Base-by-base conservation (phyloP, 2,113 vertebrate genomes). In the Ellobius talpinus region DNA sequence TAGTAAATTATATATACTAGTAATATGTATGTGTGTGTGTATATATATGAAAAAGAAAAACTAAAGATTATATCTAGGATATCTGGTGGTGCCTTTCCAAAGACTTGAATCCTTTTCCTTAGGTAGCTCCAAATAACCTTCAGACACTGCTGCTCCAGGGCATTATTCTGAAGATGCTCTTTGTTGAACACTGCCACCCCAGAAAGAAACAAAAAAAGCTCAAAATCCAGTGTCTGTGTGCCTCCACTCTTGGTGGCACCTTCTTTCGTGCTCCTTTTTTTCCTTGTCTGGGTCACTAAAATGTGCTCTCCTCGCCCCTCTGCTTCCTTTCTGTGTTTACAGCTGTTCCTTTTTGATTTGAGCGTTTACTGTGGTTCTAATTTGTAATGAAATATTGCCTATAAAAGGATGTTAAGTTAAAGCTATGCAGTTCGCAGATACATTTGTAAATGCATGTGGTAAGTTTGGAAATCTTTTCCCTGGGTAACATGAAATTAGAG, bases 371-470 rank as follows among this genome's bases (percentile, higher is more conserved):
- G 45, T 33, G 91, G 47, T 76, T 97, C 93, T 50, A 91, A 79
- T 96, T 94, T 96, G 88, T 97, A 97, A 95, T 74, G 29, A 97
- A 96, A 93, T 97, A 97, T 84, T 96, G 89, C 96, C 92, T 96
- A 82, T 97, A 95, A 90, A 70, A 96, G 73, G 96, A n/a, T 78
- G 79, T 88, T 87, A 73, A 87, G 91, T 76, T 97, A 98, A 98
- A 96, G 86, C 50, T 96, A 96, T 96, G 89, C 72, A 94, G 88
- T 61, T 39, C 79, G 42, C n/a, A 63, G 55, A 84, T 84, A 97
- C 96, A 96, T 82, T 98, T 97, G n/a, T 95, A 73, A 29, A 88
- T 96, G 45, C 96, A 96, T 97, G 26, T 95, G 97, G 72, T 95
- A 97, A 96, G 78, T 96, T 5, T 11, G 61, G 61, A 97, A 94